Conservation (phyloP, 2,888 invertebrate genomes). For the Polydrusus cervinus region DNA sequence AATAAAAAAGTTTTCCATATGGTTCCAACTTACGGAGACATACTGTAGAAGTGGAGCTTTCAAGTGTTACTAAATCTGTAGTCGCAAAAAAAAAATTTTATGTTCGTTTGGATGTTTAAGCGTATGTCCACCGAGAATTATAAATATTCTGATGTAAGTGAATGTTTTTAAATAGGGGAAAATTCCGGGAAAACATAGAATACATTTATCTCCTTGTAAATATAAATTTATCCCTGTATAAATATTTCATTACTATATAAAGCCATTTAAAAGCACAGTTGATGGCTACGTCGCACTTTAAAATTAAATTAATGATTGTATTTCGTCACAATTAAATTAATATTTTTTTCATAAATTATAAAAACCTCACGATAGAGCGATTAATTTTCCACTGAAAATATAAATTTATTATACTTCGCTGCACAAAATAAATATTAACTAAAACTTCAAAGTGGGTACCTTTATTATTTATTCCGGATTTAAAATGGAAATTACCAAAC, state of each 20-base stretch:
- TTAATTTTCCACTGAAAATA: constrained; percentile 39
- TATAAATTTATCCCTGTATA: background rate
- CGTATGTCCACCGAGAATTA: too few species aligned
- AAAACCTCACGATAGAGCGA: constrained; percentile 37
- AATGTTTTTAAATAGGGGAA: too few species aligned
- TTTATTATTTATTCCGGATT: constrained; percentile 15
- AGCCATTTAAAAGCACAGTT: constrained; percentile 36
- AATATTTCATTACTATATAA: constrained; percentile 26
- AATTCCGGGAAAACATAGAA: too few species aligned
- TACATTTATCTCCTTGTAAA: too few species aligned
- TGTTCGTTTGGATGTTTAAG: too few species aligned
- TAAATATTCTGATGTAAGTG: too few species aligned
- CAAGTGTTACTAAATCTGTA: too few species aligned
- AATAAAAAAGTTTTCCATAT: too few species aligned
- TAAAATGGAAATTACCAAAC: constrained; percentile 8
- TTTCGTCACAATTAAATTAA: constrained; percentile 51
- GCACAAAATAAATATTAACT: constrained; percentile 41
- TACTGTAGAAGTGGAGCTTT: too few species aligned
- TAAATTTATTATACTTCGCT: constrained; percentile 36
- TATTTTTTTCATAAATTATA: constrained; percentile 49
- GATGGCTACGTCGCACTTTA: constrained; percentile 37
- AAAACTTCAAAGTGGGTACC: constrained; percentile 4
- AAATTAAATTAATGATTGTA: constrained; percentile 49
- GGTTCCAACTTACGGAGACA: too few species aligned
- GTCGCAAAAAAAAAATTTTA: too few species aligned